Base-by-base conservation (phyloP, 1,140 invertebrate species). In the Neodiprion pinetum region DNA sequence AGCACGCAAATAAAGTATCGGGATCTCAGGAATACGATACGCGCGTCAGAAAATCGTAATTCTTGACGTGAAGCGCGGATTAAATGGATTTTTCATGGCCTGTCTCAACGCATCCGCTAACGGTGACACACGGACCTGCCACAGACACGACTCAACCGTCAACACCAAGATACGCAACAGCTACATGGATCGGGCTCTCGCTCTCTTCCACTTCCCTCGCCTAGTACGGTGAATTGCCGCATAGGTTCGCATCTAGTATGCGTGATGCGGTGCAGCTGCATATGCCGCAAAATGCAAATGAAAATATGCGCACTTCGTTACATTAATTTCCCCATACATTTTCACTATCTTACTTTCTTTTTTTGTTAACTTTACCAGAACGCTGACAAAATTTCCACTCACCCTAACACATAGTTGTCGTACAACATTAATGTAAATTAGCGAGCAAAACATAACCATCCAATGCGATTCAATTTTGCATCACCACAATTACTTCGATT, bases 41-140 rank as follows among this genome's bases (percentile, higher is more conserved):
- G 53, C 53, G 53, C 53, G 53, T 61, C 53, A 17, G 53, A 61
- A 61, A 61, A 61, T 61, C 53, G 4, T 9, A 14, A 61, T 61
- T 61, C n/a, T 61, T 17, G 53, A 9, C 53, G n/a, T 17, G 53
- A 61, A 61, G n/a, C 53, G 53, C 53, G 53, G 53, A 61, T 61
- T 61, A 61, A 17, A 61, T 17, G 53, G 53, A 61, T 61, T 14
- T 61, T 61, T 61, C 53, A 61, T 61, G 53, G 53, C 53, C 53
- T 9, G 53, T 61, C 11, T 61, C n/a, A 12, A 61, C 53, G 53
- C 11, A 61, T 61, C 53, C 53, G 53, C n/a, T 61, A 61, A 61
- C 53, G 53, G 53, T 61, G 53, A 61, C 53, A 61, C 53, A 61
- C 53, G 53, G 53, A 17, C 53, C 53, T 9, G 53, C 53, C 53